A percentile compares a stretch with the other conserved stretches of the same genome.
Evolutionary conservation across 2,888 invertebrate genomes (phyloP).

Genomic region (Pilophorus perplexus): DNA sequence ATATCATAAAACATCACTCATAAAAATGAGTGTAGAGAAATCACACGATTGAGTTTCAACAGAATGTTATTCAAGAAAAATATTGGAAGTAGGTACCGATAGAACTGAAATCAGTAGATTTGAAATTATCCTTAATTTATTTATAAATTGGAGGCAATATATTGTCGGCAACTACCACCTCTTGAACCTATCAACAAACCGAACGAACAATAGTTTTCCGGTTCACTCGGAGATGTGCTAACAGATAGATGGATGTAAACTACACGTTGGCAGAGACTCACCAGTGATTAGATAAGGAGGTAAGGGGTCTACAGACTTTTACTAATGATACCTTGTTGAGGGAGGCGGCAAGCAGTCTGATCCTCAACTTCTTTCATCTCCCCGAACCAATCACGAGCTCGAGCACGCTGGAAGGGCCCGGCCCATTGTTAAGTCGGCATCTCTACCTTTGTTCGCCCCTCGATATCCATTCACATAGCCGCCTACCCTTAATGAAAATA

Average conservation of each 20-base stretch:
- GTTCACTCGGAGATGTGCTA: constrained; percentile 31
- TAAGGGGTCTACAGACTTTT: not conserved
- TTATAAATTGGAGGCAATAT: too few relatives aligned
- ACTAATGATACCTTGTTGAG: constrained; percentile 37
- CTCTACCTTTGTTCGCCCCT: constrained; percentile 24
- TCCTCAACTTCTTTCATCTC: constrained; percentile 35
- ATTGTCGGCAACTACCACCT: too few relatives aligned
- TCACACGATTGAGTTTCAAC: too few relatives aligned
- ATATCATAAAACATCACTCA: too few relatives aligned
- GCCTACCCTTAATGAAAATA: constrained; percentile 30
- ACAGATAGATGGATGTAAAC: constrained; percentile 28
- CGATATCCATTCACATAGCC: constrained; percentile 28
- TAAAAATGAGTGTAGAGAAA: too few relatives aligned
- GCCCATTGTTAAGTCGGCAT: constrained; percentile 28
- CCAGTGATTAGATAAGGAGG: constrained; percentile 27
- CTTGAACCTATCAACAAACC: too few relatives aligned
- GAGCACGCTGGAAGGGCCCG: not conserved
- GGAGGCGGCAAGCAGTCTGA: constrained; percentile 32
- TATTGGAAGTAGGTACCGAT: too few relatives aligned
- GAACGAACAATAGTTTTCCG: too few relatives aligned
- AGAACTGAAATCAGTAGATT: too few relatives aligned
- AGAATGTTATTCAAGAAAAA: too few relatives aligned
- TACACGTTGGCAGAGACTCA: constrained; percentile 25
- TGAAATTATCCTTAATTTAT: too few relatives aligned
- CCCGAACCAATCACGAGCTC: constrained; percentile 35